Evolutionary conservation across 2,888 invertebrate genomes (phyloP).

Genomic region (Andrena trimmerana): DNA sequence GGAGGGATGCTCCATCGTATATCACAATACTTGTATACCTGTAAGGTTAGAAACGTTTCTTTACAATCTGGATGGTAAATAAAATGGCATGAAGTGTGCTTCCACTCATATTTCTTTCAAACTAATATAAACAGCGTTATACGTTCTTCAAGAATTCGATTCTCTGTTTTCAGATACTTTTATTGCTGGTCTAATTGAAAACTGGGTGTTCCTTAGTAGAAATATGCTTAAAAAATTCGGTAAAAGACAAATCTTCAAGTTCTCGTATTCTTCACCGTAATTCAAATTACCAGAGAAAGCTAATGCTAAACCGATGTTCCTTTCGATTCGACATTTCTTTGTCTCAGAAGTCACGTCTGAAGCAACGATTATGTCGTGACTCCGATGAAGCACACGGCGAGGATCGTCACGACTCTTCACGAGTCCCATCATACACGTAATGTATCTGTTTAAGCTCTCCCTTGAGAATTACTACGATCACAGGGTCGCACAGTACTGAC

Average conservation of each 20-base stretch:
- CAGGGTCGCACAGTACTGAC: conserved; percentile 42
- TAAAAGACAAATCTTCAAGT: background rate
- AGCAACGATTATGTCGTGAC: conserved; percentile 71
- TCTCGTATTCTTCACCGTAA: background rate
- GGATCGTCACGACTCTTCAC: conserved; percentile 69
- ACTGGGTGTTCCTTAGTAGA: background rate
- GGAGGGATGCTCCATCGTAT: background rate
- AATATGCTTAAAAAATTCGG: background rate
- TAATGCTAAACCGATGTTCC: conserved; percentile 16
- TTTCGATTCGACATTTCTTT: conserved; percentile 43
- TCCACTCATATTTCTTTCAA: too few species aligned
- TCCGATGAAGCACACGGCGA: conserved; percentile 67
- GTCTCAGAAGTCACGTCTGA: conserved; percentile 72
- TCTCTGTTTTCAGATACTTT: too few species aligned
- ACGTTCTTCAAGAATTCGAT: too few species aligned
- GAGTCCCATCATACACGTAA: conserved; percentile 63
- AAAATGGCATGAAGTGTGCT: background rate
- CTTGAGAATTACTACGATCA: conserved; percentile 61
- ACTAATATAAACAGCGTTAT: too few species aligned
- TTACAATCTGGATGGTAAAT: background rate
- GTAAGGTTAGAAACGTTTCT: background rate
- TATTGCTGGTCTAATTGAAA: too few species aligned
- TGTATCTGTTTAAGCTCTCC: conserved; percentile 38
- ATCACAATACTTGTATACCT: background rate
- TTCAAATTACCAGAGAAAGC: background rate